Base-by-base conservation (phyloP, 1,140 invertebrate genomes). In the Macrocentrus cingulum region DNA sequence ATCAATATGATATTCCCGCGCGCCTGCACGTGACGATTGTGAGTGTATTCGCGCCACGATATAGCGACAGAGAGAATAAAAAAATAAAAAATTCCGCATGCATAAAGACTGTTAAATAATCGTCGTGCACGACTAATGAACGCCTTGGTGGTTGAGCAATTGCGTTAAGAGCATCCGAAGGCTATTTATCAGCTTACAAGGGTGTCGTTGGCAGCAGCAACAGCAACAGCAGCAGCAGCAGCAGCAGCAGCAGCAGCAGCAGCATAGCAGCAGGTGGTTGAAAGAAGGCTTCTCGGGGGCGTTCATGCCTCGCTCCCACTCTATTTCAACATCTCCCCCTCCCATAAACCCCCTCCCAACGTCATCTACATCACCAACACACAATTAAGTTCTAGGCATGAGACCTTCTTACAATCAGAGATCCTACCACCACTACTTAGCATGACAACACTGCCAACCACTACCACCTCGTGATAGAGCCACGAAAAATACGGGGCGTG, bases 301-400 rank as follows among this genome's bases (percentile, higher is more conserved):
- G 39, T 55, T 55, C 45, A 29, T 53, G 18, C 15, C 29, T 19
- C 13, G 11, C 41, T 39, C 39, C 42, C 41, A 8, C 55, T 44
- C 36, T 41, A n/a, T 50, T 50, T 52, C 36, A 49, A 54, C 51
- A 29, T 50, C 34, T 48, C 52, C 51, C 51, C 58, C 55, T 62
- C 39, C 60, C 54, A 50, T 34, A 44, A 41, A 58, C 61, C 62
- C 67, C 66, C 72, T 70, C 70, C n/a, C 19, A 15, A 18, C n/a
- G n/a, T 15, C 34, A 29, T n/a, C 37, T 39, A 39, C 36, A 39
- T 39, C 18, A 45, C 41, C 36, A 55, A 8, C 37, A 36, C 15
- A 13, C 6, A 20, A 2, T 9, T 29, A 1, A 32, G 23, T 36
- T 18, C 48, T 37, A n/a, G 37, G 34, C 18, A n/a, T 34, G n/a